These are phyloP conservation scores for Metaphire vulgaris DNA, from an alignment of 1,140 invertebrate species.

Conservation along the genomic window DNA sequence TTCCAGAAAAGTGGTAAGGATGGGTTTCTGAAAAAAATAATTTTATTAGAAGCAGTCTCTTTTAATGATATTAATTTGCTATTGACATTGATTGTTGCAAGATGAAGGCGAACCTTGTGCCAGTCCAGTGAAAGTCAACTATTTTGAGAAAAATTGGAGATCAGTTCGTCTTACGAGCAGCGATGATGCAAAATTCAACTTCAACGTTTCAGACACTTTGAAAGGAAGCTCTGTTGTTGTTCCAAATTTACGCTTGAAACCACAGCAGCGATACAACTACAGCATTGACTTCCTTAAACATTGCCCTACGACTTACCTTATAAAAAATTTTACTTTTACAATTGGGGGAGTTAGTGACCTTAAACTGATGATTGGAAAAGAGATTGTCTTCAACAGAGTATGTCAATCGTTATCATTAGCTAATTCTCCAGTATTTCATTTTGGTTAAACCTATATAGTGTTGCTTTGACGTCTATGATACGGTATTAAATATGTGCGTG, in stretches of 20 bases:
- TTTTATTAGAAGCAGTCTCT: background rate
- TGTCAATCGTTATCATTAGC: too few species aligned
- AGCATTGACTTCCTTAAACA: background rate
- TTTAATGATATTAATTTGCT: too few species aligned
- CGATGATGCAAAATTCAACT: background rate
- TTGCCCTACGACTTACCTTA: background rate
- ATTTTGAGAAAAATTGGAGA: background rate
- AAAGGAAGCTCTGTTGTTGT: background rate
- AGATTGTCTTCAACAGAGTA: background rate
- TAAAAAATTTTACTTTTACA: background rate
- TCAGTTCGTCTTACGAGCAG: background rate
- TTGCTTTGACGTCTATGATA: too few species aligned
- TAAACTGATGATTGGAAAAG: background rate
- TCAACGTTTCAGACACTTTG: background rate
- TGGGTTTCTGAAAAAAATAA: too few species aligned
- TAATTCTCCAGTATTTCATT: too few species aligned
- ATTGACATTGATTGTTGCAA: too few species aligned
- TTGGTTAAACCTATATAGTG: too few species aligned
- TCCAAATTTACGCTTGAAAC: background rate
- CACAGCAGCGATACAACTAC: background rate
- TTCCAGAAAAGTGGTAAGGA: too few species aligned
- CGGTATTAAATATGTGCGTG: too few species aligned
- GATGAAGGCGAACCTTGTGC: background rate
- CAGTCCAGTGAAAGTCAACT: background rate
- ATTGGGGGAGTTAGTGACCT: background rate